Base-by-base conservation (phyloP, 2,888 invertebrate species). In the Drosophila macrospina region DNA sequence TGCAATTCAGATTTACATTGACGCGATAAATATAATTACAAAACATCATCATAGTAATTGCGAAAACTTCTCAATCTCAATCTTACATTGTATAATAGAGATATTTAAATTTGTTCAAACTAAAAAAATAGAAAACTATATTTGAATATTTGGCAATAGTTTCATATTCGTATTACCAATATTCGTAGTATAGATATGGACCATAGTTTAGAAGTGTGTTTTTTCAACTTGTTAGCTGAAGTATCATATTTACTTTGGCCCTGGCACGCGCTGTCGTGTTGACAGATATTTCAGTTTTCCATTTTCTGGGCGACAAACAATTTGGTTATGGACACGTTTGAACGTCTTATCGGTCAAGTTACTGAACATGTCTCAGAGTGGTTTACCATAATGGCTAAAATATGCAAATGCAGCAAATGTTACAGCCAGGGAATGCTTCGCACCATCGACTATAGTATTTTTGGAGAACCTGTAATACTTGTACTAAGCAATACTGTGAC, bases 311-410 rank as follows among this genome's bases (percentile, higher is more conserved):
- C 24, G 39, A 45, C 41, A 63, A 45, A 68, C 16, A 61, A 55
- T 41, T 60, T 51, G 54, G 44, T 51, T 62, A 69, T 69, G 51
- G 59, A 62, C 82, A 86, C 82, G 82, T 80, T 69, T 66, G 56
- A 34, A 30, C 42, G 80, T 82, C 83, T 83, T 83, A 76, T 83
- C 78, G 61, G 52, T 71, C 60, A 68, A 47, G 56, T 78, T 73
- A 65, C 75, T 59, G 61, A 69, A 73, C 78, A 70, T 52, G 63
- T 65, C 44, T 61, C 41, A 47, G 56, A 66, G 55, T 50, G 60
- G 59, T 30, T 44, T 41, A 20, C 63, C n/a, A 37, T 57, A 65
- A 63, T 72, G 47, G 41, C 3, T 37, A 30, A 56, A 77, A 61
- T 67, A 81, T 79, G 82, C 68, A 72, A 72, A 81, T 81, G 55